Conservation (phyloP, 2,113 vertebrate genomes). For the Triplophysa dalaica region DNA sequence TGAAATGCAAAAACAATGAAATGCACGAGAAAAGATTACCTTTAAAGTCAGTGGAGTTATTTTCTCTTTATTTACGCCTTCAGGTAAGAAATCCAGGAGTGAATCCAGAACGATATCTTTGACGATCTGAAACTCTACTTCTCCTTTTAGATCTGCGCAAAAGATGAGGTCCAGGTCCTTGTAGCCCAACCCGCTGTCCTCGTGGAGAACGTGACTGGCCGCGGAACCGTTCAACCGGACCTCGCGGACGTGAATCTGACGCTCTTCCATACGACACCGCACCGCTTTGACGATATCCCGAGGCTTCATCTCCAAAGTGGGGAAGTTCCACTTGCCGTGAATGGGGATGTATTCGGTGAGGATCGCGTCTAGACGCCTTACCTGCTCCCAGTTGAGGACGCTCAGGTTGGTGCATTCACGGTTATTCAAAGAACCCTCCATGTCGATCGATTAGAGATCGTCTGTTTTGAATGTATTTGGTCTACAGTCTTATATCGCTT, state of each 20-base stretch:
- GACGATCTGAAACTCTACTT: slow-evolving; percentile 92
- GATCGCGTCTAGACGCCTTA: slow-evolving; percentile 90
- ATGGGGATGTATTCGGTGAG: slow-evolving; percentile 93
- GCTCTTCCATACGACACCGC: slow-evolving; percentile 88
- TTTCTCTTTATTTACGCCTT: slow-evolving; percentile 97
- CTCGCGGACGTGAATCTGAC: slow-evolving; percentile 86
- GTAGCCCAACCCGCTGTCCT: slow-evolving; percentile 96
- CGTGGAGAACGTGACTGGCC: slow-evolving; percentile 94
- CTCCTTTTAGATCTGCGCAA: slow-evolving; percentile 89
- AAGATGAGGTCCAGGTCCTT: slow-evolving; percentile 99
- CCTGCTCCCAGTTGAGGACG: slow-evolving; percentile 97
- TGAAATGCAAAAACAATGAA: too few species aligned
- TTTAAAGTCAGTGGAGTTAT: slow-evolving; percentile 94
- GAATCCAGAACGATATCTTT: slow-evolving; percentile 95
- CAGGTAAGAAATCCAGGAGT: slow-evolving; percentile 94
- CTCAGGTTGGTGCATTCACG: slow-evolving; percentile 79
- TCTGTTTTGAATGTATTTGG: not conserved
- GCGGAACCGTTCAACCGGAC: slow-evolving; percentile 95
- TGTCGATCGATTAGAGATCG: slow-evolving; percentile 47
- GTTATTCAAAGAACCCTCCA: slow-evolving; percentile 78
- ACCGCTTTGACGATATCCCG: slow-evolving; percentile 94
- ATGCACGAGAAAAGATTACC: slow-evolving; percentile 69
- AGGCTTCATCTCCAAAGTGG: slow-evolving; percentile 93
- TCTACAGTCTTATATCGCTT: not conserved
- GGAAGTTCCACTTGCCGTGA: slow-evolving; percentile 97